These are phyloP conservation scores for Phainopepla nitens DNA, from an alignment of 2,113 vertebrate genomes.

Conservation along the genomic window DNA sequence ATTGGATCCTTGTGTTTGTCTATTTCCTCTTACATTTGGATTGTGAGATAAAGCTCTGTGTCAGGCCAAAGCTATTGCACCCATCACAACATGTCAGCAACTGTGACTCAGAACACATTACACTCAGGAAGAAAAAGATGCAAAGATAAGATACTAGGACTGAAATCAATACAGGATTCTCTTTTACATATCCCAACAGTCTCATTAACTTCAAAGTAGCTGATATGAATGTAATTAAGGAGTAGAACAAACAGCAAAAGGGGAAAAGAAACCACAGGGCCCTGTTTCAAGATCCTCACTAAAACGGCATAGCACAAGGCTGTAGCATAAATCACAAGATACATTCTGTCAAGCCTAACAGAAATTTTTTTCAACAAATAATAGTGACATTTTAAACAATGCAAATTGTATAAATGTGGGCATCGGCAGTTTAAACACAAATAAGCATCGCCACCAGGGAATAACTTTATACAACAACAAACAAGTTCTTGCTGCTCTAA, in stretches of 20 bases:
- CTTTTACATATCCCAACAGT: slow-evolving; percentile 76
- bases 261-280: not conserved
- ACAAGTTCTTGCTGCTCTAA: not conserved
- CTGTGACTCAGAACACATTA: slow-evolving; percentile 35
- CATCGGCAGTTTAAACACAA: slow-evolving; percentile 36
- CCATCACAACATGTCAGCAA: slow-evolving; percentile 44
- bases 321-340: slow-evolving; percentile 34
- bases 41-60: not conserved
- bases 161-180: slow-evolving; percentile 74
- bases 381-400: slow-evolving; percentile 18
- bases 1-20: not conserved
- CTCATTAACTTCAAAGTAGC: slow-evolving; percentile 77
- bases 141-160: slow-evolving; percentile 66
- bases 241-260: slow-evolving; percentile 69
- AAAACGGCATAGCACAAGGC: slow-evolving; percentile 10
- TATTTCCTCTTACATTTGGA: not conserved
- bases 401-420: not conserved
- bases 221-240: slow-evolving; percentile 79
- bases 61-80: slow-evolving; percentile 6
- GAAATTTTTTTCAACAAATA: slow-evolving; percentile 45
- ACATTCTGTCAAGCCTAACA: slow-evolving; percentile 27
- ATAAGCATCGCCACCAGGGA: not conserved
- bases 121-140: slow-evolving; percentile 64
- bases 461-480: slow-evolving; percentile 18
- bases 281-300: slow-evolving; percentile 42